phyloP scores from a whole-genome alignment of 23 tunicate genomes.

The Phallusia fumigata region DNA sequence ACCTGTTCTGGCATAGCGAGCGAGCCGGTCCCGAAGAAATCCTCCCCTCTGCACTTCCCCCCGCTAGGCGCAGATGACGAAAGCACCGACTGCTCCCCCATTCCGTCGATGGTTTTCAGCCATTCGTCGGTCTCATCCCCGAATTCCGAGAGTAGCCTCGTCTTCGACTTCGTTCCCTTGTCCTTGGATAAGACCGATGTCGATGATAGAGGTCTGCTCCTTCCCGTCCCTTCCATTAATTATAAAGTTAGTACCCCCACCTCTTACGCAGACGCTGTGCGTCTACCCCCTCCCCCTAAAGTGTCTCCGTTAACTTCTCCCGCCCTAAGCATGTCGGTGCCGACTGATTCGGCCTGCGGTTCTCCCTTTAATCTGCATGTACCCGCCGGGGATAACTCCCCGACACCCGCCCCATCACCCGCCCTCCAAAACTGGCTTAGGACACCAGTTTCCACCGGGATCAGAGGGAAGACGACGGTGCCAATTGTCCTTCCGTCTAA shows the following conservation, averaged over 20 bases:
- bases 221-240: background rate
- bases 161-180: background rate
- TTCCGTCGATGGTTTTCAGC: constrained; percentile 3
- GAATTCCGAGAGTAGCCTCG: background rate
- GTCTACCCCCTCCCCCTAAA: background rate
- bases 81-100: constrained; percentile 14
- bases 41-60: constrained; percentile 1
- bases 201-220: background rate
- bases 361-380: background rate
- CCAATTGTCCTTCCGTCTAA: background rate
- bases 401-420: background rate
- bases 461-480: background rate
- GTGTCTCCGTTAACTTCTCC: background rate
- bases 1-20: background rate
- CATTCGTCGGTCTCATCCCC: background rate
- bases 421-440: background rate
- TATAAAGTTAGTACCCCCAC: background rate
- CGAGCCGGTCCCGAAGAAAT: background rate
- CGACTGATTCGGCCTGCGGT: background rate
- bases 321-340: background rate
- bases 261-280: background rate
- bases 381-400: background rate
- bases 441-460: constrained; percentile 5
- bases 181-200: background rate
- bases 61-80: background rate